Evolutionary conservation across 2,113 vertebrate genomes (phyloP), one percentile per base, ranked within the genome.

Genomic region (Zeus faber): DNA sequence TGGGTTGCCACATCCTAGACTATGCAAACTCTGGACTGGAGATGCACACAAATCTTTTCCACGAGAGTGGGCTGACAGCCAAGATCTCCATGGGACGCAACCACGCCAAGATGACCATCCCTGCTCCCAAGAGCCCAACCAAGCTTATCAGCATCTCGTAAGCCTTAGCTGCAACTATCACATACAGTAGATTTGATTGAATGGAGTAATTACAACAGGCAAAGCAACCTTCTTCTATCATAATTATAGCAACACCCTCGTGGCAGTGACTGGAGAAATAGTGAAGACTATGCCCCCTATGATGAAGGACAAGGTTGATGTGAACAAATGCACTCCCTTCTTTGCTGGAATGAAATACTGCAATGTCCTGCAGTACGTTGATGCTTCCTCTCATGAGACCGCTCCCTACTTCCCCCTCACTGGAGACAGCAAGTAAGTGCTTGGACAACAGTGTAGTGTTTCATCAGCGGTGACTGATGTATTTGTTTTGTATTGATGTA

Each of bases 111-210:
- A 52, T 99, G 65, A 90, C 81, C 40, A 75, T 98, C 44, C 93
- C 93, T 59, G 83, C 91, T 54, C 94, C 91, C 0, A 81, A 67
- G 25, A 63, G 5, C 26, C 89, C 92, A 18, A 65, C 87, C 25
- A 93, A 89, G 57, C 81, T 99, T 40, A 67, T 99, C 59, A 91
- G 90, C 62, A 70, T 89, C 65, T 94, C 90, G 96, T 97, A 89
- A 81, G 63, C 1, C 13, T 41, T 10, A 44, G 5, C 53, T 16
- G n/a, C 1, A 49, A 18, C 6, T 49, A 4, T 29, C 4, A 29
- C 23, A 48, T n/a, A n/a, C n/a, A n/a, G n/a, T n/a, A n/a, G n/a
- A n/a, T n/a, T n/a, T n/a, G n/a, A n/a, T n/a, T n/a, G n/a, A n/a
- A n/a, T n/a, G n/a, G n/a, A n/a, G n/a, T n/a, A n/a, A n/a, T n/a